Conservation (phyloP, 64 coral and sea anemone genomes). For the Cladopsammia gracilis region DNA sequence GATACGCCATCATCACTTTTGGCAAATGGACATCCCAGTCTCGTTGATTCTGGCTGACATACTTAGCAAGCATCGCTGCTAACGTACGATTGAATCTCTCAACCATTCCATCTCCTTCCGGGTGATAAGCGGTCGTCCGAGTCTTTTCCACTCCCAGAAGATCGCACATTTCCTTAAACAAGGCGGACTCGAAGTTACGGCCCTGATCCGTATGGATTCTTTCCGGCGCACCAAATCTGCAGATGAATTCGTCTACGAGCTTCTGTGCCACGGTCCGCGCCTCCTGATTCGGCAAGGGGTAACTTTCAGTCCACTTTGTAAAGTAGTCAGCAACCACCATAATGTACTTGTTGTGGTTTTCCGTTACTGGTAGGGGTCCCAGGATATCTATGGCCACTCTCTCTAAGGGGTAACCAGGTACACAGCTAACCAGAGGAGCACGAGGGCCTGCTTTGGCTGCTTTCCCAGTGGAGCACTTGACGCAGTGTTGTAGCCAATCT, state of each 20-base stretch:
- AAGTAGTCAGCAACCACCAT: constrained; percentile 69
- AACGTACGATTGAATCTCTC: constrained; percentile 53
- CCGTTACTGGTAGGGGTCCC: constrained; percentile 10
- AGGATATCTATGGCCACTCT: constrained; percentile 34
- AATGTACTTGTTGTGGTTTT: constrained; percentile 11
- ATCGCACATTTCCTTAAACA: constrained; percentile 59
- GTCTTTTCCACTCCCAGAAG: constrained; percentile 45
- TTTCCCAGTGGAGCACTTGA: constrained; percentile 42
- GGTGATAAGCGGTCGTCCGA: constrained; percentile 24
- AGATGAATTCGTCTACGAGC: constrained; percentile 40
- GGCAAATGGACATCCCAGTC: constrained; percentile 53
- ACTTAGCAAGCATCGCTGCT: constrained; percentile 51
- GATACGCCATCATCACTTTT: constrained; percentile 57
- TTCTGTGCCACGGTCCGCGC: constrained; percentile 46
- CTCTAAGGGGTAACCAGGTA: constrained; percentile 15
- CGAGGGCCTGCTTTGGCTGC: background rate
- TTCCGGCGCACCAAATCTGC: constrained; percentile 22
- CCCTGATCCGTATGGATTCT: constrained; percentile 54
- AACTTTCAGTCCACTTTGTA: constrained; percentile 65
- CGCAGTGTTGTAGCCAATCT: constrained; percentile 41
- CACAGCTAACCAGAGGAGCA: constrained; percentile 14
- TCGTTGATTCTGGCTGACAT: constrained; percentile 22
- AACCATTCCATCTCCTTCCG: constrained; percentile 56
- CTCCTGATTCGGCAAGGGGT: constrained; percentile 58
- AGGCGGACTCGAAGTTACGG: constrained; percentile 54